These are phyloP conservation scores for Bergia puertoricense DNA, from an alignment of 92 coral and sea anemone genomes.

Conservation along the genomic window DNA sequence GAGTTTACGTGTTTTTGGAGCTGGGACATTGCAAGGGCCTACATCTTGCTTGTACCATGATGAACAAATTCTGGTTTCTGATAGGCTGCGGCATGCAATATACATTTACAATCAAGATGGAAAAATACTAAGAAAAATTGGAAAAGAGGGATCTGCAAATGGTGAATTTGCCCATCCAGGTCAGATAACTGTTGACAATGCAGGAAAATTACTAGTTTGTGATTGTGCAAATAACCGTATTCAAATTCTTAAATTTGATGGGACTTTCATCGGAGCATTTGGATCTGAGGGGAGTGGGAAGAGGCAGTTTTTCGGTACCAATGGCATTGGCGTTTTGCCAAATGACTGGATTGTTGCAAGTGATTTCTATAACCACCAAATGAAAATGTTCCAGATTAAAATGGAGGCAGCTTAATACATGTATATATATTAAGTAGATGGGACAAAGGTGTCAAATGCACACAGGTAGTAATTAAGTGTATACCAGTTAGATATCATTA, in stretches of 20 bases:
- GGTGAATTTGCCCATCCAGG: background rate
- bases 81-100: background rate
- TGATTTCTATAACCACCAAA: background rate
- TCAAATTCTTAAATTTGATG: background rate
- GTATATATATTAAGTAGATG: too few relatives aligned
- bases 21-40: background rate
- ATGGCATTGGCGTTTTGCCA: background rate
- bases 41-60: background rate
- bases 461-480: too few relatives aligned
- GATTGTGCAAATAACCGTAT: background rate
- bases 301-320: background rate
- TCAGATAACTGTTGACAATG: background rate
- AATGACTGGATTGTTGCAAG: background rate
- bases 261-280: background rate
- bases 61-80: slow-evolving; percentile 7
- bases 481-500: too few relatives aligned
- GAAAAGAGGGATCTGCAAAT: background rate
- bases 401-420: background rate
- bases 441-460: too few relatives aligned
- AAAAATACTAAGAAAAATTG: background rate
- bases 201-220: background rate
- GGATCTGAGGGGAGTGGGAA: background rate
- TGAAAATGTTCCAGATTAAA: background rate
- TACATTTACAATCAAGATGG: background rate
- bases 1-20: background rate